A percentile compares a stretch with the other conserved stretches of the same genome.
These are phyloP conservation scores for Calcarius lapponicus DNA, from an alignment of 2,797 vertebrate genomes.

Conservation along the genomic window DNA sequence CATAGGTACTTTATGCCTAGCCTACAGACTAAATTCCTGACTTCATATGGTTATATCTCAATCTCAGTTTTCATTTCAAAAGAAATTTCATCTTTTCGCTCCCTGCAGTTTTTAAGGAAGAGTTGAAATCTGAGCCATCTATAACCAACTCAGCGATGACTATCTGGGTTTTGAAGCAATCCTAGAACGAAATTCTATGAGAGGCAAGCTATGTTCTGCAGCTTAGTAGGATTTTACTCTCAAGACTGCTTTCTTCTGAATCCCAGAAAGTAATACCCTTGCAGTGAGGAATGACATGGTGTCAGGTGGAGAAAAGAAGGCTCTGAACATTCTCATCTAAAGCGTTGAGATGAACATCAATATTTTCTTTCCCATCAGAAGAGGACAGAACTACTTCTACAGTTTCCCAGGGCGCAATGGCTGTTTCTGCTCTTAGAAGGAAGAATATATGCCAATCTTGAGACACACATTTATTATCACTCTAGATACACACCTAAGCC, in stretches of 20 bases:
- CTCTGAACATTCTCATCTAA: neutral
- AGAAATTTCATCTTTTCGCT: constrained; percentile 1
- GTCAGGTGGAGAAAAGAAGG: neutral
- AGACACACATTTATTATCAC: neutral
- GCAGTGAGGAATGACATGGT: neutral
- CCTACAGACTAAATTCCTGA: neutral
- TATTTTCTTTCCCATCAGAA: neutral
- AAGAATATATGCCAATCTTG: neutral
- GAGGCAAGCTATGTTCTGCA: neutral
- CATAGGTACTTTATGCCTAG: neutral
- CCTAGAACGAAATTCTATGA: neutral
- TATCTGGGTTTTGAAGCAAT: constrained; percentile 1
- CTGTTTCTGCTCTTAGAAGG: neutral
- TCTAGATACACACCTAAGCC: neutral
- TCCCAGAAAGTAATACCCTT: neutral
- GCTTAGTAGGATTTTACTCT: neutral
- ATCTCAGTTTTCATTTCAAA: constrained; percentile 31
- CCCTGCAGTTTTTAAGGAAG: neutral
- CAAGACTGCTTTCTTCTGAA: neutral
- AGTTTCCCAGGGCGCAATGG: neutral
- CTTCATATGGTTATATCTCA: neutral
- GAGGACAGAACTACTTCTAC: neutral
- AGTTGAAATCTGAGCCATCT: neutral
- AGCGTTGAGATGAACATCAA: neutral
- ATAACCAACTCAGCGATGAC: neutral